Base-by-base conservation (phyloP, 2,797 vertebrate genomes). In the Phaenicophaeus curvirostris region DNA sequence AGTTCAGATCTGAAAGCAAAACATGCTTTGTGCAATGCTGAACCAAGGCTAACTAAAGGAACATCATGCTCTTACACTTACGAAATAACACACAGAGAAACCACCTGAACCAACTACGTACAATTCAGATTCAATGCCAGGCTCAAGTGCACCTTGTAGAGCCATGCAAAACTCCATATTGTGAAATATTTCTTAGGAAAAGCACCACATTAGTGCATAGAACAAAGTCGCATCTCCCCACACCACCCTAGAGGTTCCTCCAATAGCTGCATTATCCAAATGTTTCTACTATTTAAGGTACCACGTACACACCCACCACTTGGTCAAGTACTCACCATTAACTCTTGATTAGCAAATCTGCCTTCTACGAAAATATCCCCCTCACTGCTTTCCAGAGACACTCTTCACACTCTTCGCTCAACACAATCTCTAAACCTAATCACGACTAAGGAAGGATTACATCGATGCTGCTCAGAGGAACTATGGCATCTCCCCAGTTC, bases 301-400 rank as follows among this genome's bases (percentile, higher is more conserved):
- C 15, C 18, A 41, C 35, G 62, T 4, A 48, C 13, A 63, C 15
- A 86, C 10, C 76, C n/a, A 90, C 4, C 16, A 28, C 17, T 88
- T 19, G 24, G 23, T 41, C 79, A 83, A 75, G 33, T 66, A 96
- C 94, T 96, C 73, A 95, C 93, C 87, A 33, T n/a, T 28, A 84
- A 66, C 35, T 79, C 87, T 13, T 50, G 13, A 33, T 48, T 41
- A 74, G 55, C 15, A 77, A 20, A 65, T 19, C 71, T 48, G 42
- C 44, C 53, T 55, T 37, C 62, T 78, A 69, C 30, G 55, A 59
- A 51, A 88, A 78, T 1, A 79, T 4, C 13, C 21, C 82, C 39
- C 46, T 61, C 54, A 15, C 54, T 0, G 0, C 41, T 55, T 39
- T 48, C 17, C 59, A 90, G 51, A 92, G 53, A 85, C 1, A 1